phyloP scores from a whole-genome alignment of 1,140 invertebrate genomes.

The Heterodera carotae region DNA sequence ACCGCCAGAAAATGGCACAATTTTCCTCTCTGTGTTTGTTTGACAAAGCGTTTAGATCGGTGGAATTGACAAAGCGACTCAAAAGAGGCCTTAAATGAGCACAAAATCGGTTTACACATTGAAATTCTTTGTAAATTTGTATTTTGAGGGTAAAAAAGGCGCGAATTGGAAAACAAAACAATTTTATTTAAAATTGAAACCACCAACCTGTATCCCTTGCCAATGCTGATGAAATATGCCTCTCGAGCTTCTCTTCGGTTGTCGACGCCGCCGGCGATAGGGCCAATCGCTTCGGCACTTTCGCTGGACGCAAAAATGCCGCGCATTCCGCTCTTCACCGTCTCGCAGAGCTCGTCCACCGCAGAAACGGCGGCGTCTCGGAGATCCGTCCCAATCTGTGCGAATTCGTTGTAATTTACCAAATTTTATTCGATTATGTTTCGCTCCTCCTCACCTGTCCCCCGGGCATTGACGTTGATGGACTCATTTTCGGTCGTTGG shows the following conservation, averaged over 20 bases:
- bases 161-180: no score
- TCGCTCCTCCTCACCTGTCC: no score
- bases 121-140: no score
- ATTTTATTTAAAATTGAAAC: no score
- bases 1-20: background rate
- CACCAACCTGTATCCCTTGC: background rate
- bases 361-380: background rate
- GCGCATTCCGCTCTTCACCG: conserved; percentile 11
- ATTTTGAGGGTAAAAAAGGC: no score
- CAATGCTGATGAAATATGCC: conserved; percentile 2
- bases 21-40: background rate
- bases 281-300: background rate
- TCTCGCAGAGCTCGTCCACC: background rate
- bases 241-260: background rate
- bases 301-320: conserved; percentile 5
- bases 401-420: background rate
- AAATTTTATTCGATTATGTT: background rate
- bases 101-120: no score
- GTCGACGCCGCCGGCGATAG: no score
- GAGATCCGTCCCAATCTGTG: background rate
- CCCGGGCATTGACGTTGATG: background rate
- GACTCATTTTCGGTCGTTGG: background rate
- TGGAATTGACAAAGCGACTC: background rate
- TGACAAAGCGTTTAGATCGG: background rate
- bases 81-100: background rate